Conservation (phyloP, 2,113 vertebrate genomes). For the Rallus limicola region DNA sequence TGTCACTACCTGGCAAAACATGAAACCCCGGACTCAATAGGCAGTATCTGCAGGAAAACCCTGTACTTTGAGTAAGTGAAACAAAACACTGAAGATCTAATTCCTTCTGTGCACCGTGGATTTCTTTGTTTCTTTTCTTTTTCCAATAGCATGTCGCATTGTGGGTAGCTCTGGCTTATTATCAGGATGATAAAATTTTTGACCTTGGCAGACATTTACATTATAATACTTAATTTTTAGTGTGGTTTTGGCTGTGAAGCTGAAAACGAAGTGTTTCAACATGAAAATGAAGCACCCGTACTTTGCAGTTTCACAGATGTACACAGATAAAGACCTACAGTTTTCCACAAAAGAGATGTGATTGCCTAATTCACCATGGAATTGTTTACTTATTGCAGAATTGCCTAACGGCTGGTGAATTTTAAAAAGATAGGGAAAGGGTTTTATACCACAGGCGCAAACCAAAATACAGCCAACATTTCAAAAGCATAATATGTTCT, state of each 20-base stretch:
- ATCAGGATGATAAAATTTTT: not conserved
- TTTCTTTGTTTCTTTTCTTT: not conserved
- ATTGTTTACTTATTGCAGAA: constrained; percentile 48
- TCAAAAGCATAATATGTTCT: constrained; percentile 21
- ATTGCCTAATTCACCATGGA: constrained; percentile 44
- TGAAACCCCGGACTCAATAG: not conserved
- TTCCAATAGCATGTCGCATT: rapidly evolving
- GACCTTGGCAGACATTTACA: not conserved
- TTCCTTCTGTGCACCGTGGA: not conserved
- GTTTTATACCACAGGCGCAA: not conserved
- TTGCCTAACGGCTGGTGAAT: constrained; percentile 15
- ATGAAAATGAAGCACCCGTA: not conserved
- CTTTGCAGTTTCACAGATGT: not conserved
- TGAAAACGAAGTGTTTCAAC: not conserved
- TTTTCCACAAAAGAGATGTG: constrained; percentile 22
- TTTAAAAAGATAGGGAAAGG: not conserved
- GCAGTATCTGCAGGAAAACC: not conserved
- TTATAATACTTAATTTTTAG: not conserved
- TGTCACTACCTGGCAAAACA: not conserved
- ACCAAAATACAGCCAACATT: constrained; percentile 19
- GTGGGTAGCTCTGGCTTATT: not conserved
- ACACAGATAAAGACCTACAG: not conserved
- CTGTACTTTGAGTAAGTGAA: not conserved
- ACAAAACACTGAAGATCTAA: not conserved
- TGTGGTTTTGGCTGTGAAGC: not conserved